phyloP scores from a whole-genome alignment of 2,797 vertebrate genomes.

The Holocentrus rufus region DNA sequence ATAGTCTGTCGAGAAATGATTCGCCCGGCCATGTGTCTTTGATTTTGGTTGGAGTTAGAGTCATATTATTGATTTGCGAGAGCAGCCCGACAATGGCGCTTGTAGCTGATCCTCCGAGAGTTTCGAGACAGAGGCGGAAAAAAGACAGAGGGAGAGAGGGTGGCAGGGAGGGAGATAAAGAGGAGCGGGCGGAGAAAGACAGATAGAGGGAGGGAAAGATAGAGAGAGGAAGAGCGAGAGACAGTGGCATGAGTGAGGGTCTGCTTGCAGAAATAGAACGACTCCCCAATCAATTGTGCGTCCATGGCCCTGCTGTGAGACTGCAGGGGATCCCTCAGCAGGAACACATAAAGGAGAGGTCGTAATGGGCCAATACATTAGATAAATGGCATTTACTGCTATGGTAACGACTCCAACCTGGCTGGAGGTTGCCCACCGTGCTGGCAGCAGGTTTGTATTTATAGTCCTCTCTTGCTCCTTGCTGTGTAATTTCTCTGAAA shows the following conservation, averaged over 20 bases:
- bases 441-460: constrained; percentile 76
- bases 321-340: constrained; percentile 78
- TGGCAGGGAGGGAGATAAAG: constrained; percentile 56
- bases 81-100: constrained; percentile 64
- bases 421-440: constrained; percentile 75
- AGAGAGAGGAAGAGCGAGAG: constrained; percentile 57
- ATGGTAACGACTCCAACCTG: constrained; percentile 79
- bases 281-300: constrained; percentile 77
- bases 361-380: constrained; percentile 78
- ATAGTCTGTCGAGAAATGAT: constrained; percentile 68
- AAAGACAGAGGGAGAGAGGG: constrained; percentile 49
- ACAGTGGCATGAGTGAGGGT: constrained; percentile 69
- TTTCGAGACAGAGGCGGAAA: constrained; percentile 59
- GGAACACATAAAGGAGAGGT: constrained; percentile 74
- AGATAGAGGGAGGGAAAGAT: constrained; percentile 39
- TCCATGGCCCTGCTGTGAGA: constrained; percentile 68
- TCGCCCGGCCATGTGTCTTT: constrained; percentile 70
- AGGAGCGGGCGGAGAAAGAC: constrained; percentile 47
- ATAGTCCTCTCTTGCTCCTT: constrained; percentile 69
- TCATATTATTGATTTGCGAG: constrained; percentile 76
- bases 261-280: constrained; percentile 77
- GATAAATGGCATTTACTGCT: constrained; percentile 81
- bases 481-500: constrained; percentile 63
- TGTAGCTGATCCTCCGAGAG: constrained; percentile 63
- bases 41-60: constrained; percentile 79